phyloP scores from a whole-genome alignment of 2,888 invertebrate genomes.

The Acanthosoma haemorrhoidale region DNA sequence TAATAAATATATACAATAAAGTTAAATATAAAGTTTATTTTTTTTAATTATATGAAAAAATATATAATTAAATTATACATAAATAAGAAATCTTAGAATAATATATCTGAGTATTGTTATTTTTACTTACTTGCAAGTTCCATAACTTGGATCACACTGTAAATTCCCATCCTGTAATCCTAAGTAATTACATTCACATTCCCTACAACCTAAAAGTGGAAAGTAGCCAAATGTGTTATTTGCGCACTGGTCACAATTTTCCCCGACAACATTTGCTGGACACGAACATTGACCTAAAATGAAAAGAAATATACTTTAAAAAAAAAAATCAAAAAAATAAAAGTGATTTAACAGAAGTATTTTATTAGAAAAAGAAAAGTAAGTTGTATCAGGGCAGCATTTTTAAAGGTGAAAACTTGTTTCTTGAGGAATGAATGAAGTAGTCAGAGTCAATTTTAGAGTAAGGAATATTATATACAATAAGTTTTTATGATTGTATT shows the following conservation, averaged over 20 bases:
- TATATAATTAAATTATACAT: no score
- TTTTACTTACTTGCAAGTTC: constrained; percentile 68
- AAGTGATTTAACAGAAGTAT: background rate
- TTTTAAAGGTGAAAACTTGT: background rate
- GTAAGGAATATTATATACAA: no score
- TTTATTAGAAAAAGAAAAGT: no score
- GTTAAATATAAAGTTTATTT: no score
- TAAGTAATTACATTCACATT: constrained; percentile 80
- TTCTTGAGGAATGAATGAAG: background rate
- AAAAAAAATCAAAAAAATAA: background rate
- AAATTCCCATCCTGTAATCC: constrained; percentile 72
- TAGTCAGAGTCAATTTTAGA: background rate
- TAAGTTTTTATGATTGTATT: no score
- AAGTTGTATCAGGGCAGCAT: no score
- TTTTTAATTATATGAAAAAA: no score
- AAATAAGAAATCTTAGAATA: no score
- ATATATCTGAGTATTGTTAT: constrained; percentile 3
- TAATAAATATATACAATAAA: no score
- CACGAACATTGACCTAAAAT: constrained; percentile 75
- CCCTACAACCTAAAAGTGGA: constrained; percentile 89
- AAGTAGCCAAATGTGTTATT: constrained; percentile 88
- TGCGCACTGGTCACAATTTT: constrained; percentile 82
- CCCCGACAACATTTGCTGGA: constrained; percentile 83
- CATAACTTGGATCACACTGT: constrained; percentile 83
- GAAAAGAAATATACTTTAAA: background rate